Evolutionary conservation across 2,888 invertebrate genomes (phyloP).

Genomic region (Agriotes lineatus): DNA sequence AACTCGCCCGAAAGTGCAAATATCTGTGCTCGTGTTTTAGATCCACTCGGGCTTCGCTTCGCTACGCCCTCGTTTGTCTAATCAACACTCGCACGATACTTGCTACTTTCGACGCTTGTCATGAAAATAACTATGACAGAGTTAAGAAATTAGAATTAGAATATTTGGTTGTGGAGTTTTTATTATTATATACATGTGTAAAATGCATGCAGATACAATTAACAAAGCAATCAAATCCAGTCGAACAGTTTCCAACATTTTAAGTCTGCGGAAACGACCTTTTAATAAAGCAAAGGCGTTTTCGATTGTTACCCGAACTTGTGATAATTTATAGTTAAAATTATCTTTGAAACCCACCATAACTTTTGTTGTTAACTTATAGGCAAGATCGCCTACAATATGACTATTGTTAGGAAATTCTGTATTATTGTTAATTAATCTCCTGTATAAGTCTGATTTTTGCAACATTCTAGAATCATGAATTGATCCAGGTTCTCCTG

Average conservation of each 20-base stretch:
- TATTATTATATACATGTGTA: too few species aligned
- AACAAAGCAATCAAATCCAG: constrained; percentile 25
- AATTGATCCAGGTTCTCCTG: constrained; percentile 52
- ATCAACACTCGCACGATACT: too few species aligned
- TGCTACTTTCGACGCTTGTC: too few species aligned
- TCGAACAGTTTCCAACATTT: constrained; percentile 34
- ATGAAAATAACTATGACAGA: too few species aligned
- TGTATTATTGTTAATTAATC: background rate
- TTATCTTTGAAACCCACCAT: constrained; percentile 54
- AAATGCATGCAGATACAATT: constrained; percentile 27
- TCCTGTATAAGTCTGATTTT: constrained; percentile 43
- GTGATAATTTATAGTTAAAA: constrained; percentile 52
- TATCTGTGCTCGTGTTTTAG: too few species aligned
- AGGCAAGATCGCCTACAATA: constrained; percentile 53
- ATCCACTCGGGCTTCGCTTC: too few species aligned
- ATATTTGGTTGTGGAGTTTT: too few species aligned
- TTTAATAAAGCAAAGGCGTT: constrained; percentile 56
- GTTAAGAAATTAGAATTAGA: too few species aligned
- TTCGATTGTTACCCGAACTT: constrained; percentile 51
- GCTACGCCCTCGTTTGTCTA: too few species aligned
- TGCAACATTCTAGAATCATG: constrained; percentile 49
- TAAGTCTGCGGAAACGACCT: constrained; percentile 51
- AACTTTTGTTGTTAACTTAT: constrained; percentile 41
- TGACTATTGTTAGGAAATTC: constrained; percentile 11
- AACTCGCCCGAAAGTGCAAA: too few species aligned